Conservation (phyloP, 1,140 invertebrate species). For the Andrena cerasifolii region DNA sequence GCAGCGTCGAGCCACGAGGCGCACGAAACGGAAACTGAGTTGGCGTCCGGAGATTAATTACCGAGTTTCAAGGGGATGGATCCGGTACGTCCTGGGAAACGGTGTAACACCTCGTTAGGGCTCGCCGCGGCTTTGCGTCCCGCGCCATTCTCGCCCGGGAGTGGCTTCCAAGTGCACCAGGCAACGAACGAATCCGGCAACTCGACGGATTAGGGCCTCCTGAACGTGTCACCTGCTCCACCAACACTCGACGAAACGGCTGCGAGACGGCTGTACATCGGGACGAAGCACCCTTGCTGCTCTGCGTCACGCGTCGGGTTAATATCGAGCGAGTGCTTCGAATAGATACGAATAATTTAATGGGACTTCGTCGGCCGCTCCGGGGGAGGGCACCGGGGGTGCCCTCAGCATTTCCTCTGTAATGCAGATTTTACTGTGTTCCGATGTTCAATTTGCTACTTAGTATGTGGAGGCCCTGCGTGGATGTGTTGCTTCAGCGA, state of each 20-base stretch:
- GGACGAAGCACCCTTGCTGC: not conserved
- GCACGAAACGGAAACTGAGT: constrained; percentile 55
- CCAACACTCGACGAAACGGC: not conserved
- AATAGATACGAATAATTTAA: too few relatives aligned
- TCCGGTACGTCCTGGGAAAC: constrained; percentile 39
- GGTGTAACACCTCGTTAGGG: constrained; percentile 52
- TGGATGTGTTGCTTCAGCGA: not conserved
- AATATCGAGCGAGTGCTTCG: too few relatives aligned
- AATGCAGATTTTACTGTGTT: not conserved
- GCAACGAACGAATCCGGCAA: constrained; percentile 1
- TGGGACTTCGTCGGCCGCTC: too few relatives aligned
- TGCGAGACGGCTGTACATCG: too few relatives aligned
- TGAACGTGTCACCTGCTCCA: constrained; percentile 7
- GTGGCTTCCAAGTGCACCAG: not conserved
- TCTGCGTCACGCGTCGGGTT: not conserved
- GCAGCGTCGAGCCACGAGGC: not conserved
- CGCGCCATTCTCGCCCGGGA: not conserved
- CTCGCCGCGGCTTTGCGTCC: constrained; percentile 40
- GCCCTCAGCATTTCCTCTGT: too few relatives aligned
- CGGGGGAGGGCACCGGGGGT: too few relatives aligned
- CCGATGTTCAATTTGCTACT: not conserved
- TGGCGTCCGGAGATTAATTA: constrained; percentile 64
- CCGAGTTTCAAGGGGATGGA: constrained; percentile 59
- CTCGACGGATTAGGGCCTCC: constrained; percentile 15
- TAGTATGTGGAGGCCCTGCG: not conserved